Evolutionary conservation across 2,797 vertebrate genomes (phyloP).

Genomic region (Sciurus carolinensis): DNA sequence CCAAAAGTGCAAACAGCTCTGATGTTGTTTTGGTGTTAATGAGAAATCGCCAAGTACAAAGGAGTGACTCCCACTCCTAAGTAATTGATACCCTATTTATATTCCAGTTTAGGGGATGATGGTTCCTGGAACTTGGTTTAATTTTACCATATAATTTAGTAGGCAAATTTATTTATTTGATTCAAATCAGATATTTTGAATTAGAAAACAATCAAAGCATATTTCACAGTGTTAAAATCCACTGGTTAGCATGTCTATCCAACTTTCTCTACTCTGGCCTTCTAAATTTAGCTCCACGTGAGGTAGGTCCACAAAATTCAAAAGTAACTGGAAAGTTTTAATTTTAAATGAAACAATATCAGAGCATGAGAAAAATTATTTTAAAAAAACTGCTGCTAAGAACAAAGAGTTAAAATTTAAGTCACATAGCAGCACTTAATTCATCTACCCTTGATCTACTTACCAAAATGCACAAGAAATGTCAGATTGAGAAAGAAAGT

Average conservation of each 20-base stretch:
- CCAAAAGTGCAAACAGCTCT: slow-evolving; percentile 87
- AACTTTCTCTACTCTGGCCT: not conserved
- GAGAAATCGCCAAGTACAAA: slow-evolving; percentile 86
- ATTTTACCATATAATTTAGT: slow-evolving; percentile 84
- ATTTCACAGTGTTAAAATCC: slow-evolving; percentile 55
- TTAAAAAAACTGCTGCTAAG: not conserved
- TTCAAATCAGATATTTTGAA: slow-evolving; percentile 82
- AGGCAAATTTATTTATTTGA: slow-evolving; percentile 66
- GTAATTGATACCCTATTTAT: slow-evolving; percentile 86
- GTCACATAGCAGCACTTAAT: not conserved
- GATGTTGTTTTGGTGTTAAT: slow-evolving; percentile 87
- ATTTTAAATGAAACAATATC: slow-evolving; percentile 45
- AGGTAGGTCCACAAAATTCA: not conserved
- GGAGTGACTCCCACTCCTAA: slow-evolving; percentile 84
- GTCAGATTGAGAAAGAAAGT: not conserved
- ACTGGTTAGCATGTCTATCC: not conserved
- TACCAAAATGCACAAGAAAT: not conserved
- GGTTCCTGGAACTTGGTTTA: slow-evolving; percentile 81
- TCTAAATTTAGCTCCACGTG: slow-evolving; percentile 5
- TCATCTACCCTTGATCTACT: not conserved
- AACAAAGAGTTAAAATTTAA: slow-evolving; percentile 30
- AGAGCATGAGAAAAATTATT: not conserved
- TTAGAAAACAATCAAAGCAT: slow-evolving; percentile 72
- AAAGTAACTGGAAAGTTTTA: not conserved
- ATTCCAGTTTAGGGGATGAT: slow-evolving; percentile 70